These are phyloP conservation scores for Anastatus disparis DNA, from an alignment of 1,140 invertebrate genomes.

Conservation along the genomic window DNA sequence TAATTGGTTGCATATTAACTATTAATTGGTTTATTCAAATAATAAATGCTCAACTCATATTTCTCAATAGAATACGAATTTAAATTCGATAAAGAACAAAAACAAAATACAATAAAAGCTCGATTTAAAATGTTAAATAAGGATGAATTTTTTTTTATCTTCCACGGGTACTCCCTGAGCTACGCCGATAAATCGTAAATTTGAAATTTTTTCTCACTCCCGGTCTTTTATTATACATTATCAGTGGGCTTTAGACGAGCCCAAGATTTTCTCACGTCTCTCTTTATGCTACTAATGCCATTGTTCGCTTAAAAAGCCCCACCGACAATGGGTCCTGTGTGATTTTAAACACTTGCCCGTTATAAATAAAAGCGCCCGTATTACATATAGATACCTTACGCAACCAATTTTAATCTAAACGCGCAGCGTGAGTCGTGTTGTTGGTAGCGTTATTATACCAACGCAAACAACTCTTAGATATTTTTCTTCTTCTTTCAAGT, in stretches of 20 bases:
- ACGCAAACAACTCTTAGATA: background rate
- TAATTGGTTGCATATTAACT: too few species aligned
- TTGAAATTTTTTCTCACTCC: slow-evolving; percentile 15
- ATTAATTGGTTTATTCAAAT: too few species aligned
- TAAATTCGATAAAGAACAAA: too few species aligned
- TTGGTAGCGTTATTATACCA: background rate
- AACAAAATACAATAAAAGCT: too few species aligned
- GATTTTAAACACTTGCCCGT: slow-evolving; percentile 28
- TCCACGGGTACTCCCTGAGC: too few species aligned
- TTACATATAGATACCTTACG: slow-evolving; percentile 12
- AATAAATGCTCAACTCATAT: too few species aligned
- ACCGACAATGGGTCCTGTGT: background rate
- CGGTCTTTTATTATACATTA: slow-evolving; percentile 17
- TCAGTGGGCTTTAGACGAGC: background rate
- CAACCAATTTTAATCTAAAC: slow-evolving; percentile 2
- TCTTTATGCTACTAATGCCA: slow-evolving; percentile 15
- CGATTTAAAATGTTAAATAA: too few species aligned
- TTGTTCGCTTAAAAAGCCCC: slow-evolving; percentile 2
- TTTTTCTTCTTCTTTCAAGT: slow-evolving; percentile 5
- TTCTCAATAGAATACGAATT: too few species aligned
- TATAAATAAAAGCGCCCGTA: slow-evolving; percentile 11
- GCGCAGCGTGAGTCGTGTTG: background rate
- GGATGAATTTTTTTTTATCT: too few species aligned
- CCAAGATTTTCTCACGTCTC: slow-evolving; percentile 31
- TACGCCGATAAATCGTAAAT: background rate